Base-by-base conservation (phyloP, 2,797 vertebrate genomes). In the Pachyuromys duprasi region DNA sequence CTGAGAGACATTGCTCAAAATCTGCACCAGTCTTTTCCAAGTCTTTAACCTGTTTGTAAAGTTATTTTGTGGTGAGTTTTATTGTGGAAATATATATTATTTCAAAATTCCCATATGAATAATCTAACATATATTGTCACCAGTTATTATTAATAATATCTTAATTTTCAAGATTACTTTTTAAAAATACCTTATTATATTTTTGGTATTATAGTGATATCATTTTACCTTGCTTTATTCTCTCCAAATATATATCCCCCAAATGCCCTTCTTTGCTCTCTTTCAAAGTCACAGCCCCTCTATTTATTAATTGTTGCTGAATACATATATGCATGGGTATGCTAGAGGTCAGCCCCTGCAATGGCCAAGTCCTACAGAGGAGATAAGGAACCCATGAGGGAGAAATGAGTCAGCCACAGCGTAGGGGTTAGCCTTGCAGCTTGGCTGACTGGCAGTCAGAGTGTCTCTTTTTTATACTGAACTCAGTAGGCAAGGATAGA, bases 41-140 rank as follows among this genome's bases (percentile, higher is more conserved):
- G 24, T 9, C 26, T 39, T 6, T 8, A n/a, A 39, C 13, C 11
- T 33, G 6, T 24, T 63, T 63, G 1, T 62, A 75, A 45, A 75
- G 7, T 39, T 84, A 62, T 79, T 93, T 90, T 67, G 57, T 86
- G 39, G n/a, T 20, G 33, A 22, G 42, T 83, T 96, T 60, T 90
- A 24, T 18, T 83, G 65, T n/a, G 24, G 11, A 80, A 74, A 75
- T 80, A 53, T 18, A 24, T 33, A 33, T 11, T 33, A 33, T 20
- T 74, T 93, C 36, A 60, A 49, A 82, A 4, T 55, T 62, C 17
- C 12, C n/a, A 2, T 80, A 60, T 60, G 28, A n/a, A 24, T 1
- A 82, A 65, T n/a, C 39, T 12, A 36, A 80, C 9, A 14, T 31
- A 9, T n/a, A 2, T 13, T 36, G 11, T 45, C 4, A 78, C 72